Evolutionary conservation across 92 coral and sea anemone genomes (phyloP).

Genomic region (Galaxea fascicularis): DNA sequence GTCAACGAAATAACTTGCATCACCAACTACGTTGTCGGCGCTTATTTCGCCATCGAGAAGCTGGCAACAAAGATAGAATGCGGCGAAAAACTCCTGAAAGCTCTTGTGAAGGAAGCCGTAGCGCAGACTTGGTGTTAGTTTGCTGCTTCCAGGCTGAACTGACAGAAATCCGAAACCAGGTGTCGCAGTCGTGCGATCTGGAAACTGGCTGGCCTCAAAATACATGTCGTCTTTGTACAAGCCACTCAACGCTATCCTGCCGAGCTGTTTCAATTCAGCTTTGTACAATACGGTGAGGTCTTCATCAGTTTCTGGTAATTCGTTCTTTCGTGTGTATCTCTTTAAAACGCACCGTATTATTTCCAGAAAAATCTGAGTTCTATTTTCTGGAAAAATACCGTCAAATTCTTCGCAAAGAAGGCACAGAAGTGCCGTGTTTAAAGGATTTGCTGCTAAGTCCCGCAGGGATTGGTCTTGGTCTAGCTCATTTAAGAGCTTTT

Average conservation of each 20-base stretch:
- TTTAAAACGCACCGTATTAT: conserved; percentile 35
- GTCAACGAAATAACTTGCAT: neutral
- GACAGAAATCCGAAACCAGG: conserved; percentile 40
- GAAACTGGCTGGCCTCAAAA: neutral
- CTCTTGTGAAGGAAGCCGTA: conserved; percentile 44
- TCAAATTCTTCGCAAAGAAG: conserved; percentile 15
- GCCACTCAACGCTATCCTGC: conserved; percentile 29
- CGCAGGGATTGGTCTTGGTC: neutral
- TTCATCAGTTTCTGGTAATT: neutral
- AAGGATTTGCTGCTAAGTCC: conserved; percentile 40
- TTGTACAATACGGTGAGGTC: conserved; percentile 10
- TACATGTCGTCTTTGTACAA: conserved; percentile 11
- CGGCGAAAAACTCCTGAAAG: conserved; percentile 55
- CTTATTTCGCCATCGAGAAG: neutral
- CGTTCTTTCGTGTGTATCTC: conserved; percentile 17
- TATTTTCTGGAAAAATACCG: conserved; percentile 38
- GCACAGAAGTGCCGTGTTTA: conserved; percentile 56
- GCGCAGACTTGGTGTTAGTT: conserved; percentile 1
- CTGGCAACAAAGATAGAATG: conserved; percentile 9
- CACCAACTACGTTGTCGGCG: neutral
- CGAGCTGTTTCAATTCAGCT: neutral
- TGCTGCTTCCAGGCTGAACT: conserved; percentile 26
- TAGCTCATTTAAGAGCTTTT: conserved; percentile 1
- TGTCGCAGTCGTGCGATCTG: neutral
- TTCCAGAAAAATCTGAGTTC: conserved; percentile 30